Base-by-base conservation (phyloP, 1,140 invertebrate genomes). In the Amphibalanus amphitrite region DNA sequence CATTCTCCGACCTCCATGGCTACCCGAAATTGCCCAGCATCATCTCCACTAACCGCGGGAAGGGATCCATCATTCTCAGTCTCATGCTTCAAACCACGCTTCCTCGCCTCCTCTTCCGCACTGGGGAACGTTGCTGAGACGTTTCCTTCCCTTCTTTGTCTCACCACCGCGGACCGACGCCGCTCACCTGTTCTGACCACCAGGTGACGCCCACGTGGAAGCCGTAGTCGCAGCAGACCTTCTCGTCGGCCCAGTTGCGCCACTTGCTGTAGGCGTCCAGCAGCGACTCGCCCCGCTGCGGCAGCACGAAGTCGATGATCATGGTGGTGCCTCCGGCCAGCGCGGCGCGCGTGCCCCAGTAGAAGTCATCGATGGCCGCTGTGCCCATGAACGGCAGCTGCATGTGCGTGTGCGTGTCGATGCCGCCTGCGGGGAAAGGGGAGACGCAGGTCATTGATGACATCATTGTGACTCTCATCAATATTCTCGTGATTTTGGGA, bases 201-300 rank as follows among this genome's bases (percentile, higher is more conserved):
- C 87, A 91, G 23, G 93, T 93, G 70, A 99, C 86, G 33, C 86
- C 90, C 0, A 97, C 87, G 81, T 99, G 97, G 17, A 99, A 83
- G 0, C 82, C 88, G 81, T 97, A n/a, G n/a, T n/a, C n/a, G n/a
- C n/a, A n/a, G n/a, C n/a, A n/a, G n/a, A n/a, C n/a, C n/a, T n/a
- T n/a, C 69, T 87, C 86, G 79, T 99, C 96, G 28, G 97, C 97
- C 80, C 88, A 91, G 70, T 86, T 81, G 71, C 95, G 85, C 86
- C 92, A 98, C 78, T 90, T 88, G 71, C 93, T 86, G 80, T 95
- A 98, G 1, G 92, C 91, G 74, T 97, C 93, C 0, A 98, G 75
- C 13, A 97, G 82, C 3, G 91, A 92, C 77, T 94, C 88, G 15
- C 88, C 88, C 78, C 89, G 89, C 76, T 88, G 84, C 0, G 92